Conservation (phyloP, 2,113 vertebrate species). For the Tetraodon nigroviridis region DNA sequence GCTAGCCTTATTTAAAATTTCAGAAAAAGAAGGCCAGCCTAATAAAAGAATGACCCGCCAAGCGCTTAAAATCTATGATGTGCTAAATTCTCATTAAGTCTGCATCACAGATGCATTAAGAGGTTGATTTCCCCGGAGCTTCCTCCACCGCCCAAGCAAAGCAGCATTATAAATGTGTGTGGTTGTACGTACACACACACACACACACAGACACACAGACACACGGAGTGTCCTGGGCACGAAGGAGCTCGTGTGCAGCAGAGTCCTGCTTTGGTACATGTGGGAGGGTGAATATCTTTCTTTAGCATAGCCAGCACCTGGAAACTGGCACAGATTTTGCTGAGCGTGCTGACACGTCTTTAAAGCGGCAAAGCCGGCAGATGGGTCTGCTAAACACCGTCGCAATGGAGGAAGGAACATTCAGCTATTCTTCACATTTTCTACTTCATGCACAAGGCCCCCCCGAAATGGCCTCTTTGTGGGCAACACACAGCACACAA, state of each 20-base stretch:
- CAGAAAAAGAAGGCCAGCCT: constrained; percentile 55
- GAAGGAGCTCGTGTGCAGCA: constrained; percentile 33
- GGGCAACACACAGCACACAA: neutral
- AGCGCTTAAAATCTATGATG: constrained; percentile 65
- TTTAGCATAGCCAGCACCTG: constrained; percentile 42
- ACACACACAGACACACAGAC: constrained; percentile 36
- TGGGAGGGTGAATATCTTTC: constrained; percentile 48
- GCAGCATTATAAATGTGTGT: constrained; percentile 65
- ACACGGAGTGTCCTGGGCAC: constrained; percentile 41
- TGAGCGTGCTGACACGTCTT: constrained; percentile 23
- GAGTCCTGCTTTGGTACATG: constrained; percentile 30
- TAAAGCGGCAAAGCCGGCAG: constrained; percentile 27
- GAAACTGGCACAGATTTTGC: constrained; percentile 21
- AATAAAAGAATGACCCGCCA: constrained; percentile 62
- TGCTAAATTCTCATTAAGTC: constrained; percentile 78
- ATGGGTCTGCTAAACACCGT: constrained; percentile 33
- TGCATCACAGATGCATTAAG: constrained; percentile 76
- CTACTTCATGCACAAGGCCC: neutral
- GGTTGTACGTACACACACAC: constrained; percentile 31
- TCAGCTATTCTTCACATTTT: constrained; percentile 20
- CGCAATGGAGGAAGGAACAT: constrained; percentile 29
- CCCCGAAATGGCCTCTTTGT: neutral
- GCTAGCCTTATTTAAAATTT: constrained; percentile 36
- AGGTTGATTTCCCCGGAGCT: constrained; percentile 71
- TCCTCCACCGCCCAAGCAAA: constrained; percentile 52